Base-by-base conservation (phyloP, 2,113 vertebrate genomes). In the Malurus melanocephalus region DNA sequence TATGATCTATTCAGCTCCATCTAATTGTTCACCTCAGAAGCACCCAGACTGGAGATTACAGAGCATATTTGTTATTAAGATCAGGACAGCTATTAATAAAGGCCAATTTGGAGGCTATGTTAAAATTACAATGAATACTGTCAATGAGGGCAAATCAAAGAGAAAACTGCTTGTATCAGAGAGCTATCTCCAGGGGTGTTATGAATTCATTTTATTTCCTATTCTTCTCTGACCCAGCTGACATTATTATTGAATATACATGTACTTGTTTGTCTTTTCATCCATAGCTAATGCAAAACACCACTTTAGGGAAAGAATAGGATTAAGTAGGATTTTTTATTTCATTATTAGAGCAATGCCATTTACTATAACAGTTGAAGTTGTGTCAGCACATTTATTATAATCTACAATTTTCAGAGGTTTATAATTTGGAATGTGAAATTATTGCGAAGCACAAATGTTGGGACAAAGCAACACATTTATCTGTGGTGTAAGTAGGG, bases 211-310 rank as follows among this genome's bases (percentile, higher is more conserved):
- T 97, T 95, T 61, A 95, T 94, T 94, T 93, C 67, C 72, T 89
- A 89, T 94, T 91, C 89, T 95, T 95, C 81, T 80, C 91, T 96
- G 94, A 97, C 87, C 94, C 87, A 73, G 93, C 74, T 94, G 92
- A 92, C 91, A 95, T 95, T 96, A 94, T 93, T 96, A 95, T 95
- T 96, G 94, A 96, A 96, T 95, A 94, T 96, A 95, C 95, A 95
- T 78, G 87, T 84, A 94, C 90, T 96, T 95, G 94, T 96, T 97
- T 97, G 94, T 81, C 64, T 97, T 97, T 94, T 94, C 94, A 95
- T 96, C 92, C 93, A 91, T 82, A 84, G 82, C 89, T 96, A 97
- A 97, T 97, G 85, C 88, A 93, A 88, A 95, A 90, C 85, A 96
- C 89, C 92, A 95, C 93, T 95, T 95, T 60, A 95, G 94, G 90